phyloP scores from a whole-genome alignment of 2,797 vertebrate species.

The Dipus sagitta region DNA sequence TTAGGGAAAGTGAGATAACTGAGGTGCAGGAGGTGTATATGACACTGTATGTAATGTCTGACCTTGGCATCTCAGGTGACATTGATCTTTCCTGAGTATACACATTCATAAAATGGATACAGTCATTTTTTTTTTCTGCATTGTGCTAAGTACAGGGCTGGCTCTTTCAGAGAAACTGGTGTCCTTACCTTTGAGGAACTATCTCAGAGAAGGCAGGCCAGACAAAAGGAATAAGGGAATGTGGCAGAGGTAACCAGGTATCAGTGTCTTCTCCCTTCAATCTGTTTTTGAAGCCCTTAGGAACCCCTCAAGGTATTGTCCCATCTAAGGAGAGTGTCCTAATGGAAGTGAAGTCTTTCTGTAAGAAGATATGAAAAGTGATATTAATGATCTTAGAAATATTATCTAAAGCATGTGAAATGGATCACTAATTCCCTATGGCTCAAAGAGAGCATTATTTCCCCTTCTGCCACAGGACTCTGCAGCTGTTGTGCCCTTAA shows the following conservation, averaged over 20 bases:
- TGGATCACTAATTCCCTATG: not conserved
- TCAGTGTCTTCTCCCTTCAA: not conserved
- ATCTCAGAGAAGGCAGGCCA: not conserved
- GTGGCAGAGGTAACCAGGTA: rapidly evolving
- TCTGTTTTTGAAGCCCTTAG: not conserved
- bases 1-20: not conserved
- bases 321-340: not conserved
- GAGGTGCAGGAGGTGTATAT: not conserved
- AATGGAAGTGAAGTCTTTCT: not conserved
- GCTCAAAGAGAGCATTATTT: not conserved
- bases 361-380: no score
- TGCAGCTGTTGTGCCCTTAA: not conserved
- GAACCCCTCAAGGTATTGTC: no score
- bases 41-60: not conserved
- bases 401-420: no score
- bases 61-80: not conserved
- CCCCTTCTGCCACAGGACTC: not conserved
- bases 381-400: no score
- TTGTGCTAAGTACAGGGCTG: not conserved
- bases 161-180: not conserved
- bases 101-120: not conserved
- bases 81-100: not conserved
- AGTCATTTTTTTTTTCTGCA: not conserved
- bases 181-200: not conserved
- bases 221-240: not conserved